A percentile compares a stretch with the other conserved stretches of the same genome.
These are phyloP conservation scores for Phylloscopus trochiloides DNA, from an alignment of 2,113 vertebrate genomes.

Conservation along the genomic window DNA sequence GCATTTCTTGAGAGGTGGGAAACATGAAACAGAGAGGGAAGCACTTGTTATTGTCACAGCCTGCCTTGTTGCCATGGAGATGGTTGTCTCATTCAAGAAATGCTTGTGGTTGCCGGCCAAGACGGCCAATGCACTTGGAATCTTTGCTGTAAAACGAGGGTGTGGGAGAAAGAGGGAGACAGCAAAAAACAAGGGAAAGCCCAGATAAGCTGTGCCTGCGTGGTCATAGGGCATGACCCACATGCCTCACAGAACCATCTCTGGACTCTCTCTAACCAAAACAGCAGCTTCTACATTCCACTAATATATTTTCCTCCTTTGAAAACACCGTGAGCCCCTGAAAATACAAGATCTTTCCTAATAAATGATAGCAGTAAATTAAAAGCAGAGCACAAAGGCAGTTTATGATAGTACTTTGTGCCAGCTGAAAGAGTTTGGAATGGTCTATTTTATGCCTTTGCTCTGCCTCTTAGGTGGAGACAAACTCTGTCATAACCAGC, in stretches of 20 bases:
- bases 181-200: neutral
- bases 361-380: neutral
- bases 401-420: neutral
- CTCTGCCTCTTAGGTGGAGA: neutral
- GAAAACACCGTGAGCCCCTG: neutral
- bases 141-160: neutral
- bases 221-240: neutral
- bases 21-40: neutral
- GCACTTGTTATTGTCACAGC: conserved; percentile 18
- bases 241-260: neutral
- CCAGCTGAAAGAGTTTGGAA: neutral
- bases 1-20: neutral
- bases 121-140: neutral
- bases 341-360: neutral
- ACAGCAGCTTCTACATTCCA: neutral
- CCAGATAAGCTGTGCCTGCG: neutral
- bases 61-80: conserved; percentile 39
- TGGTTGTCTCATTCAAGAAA: conserved; percentile 16
- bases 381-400: neutral
- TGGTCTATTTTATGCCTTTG: neutral
- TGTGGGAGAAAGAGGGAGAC: neutral
- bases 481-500: neutral
- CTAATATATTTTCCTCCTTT: neutral
- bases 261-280: neutral
- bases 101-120: neutral